Percentiles rank a stretch among this genome's conserved stretches.
Conservation (phyloP, 2,113 vertebrate species). For the Trochalopteron elliotii region DNA sequence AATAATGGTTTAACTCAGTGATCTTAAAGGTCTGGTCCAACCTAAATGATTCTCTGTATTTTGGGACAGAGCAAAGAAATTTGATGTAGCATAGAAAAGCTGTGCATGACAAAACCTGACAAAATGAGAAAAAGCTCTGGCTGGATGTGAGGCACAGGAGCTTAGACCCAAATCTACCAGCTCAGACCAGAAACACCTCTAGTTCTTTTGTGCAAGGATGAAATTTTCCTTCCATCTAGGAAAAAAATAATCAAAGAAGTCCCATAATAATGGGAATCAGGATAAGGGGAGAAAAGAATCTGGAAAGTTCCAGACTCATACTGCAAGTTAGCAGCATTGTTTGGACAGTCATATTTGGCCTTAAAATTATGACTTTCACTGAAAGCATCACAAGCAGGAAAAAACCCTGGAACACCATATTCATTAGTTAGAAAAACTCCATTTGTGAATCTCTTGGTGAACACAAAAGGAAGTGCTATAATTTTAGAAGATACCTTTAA, state of each 20-base stretch:
- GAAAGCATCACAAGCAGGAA: background rate
- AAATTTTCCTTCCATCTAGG: background rate
- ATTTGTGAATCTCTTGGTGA: background rate
- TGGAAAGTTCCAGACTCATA: background rate
- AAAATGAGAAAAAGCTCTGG: background rate
- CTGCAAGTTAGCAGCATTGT: background rate
- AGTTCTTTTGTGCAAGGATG: background rate
- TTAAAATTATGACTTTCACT: background rate
- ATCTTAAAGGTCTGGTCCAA: background rate
- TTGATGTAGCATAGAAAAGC: background rate
- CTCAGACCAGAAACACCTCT: background rate
- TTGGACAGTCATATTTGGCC: background rate
- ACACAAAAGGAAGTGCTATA: background rate
- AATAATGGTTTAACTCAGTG: background rate
- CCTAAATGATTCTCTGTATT: background rate
- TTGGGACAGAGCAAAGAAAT: background rate
- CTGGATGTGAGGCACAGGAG: background rate
- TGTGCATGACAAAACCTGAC: background rate
- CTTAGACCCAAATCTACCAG: background rate
- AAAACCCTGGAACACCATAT: accelerated
- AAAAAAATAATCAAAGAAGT: background rate
- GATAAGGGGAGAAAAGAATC: background rate
- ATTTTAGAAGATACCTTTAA: background rate
- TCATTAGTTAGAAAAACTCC: background rate
- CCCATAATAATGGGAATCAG: background rate